Conservation (phyloP, 1,140 invertebrate genomes). For the Orchestia grillus region DNA sequence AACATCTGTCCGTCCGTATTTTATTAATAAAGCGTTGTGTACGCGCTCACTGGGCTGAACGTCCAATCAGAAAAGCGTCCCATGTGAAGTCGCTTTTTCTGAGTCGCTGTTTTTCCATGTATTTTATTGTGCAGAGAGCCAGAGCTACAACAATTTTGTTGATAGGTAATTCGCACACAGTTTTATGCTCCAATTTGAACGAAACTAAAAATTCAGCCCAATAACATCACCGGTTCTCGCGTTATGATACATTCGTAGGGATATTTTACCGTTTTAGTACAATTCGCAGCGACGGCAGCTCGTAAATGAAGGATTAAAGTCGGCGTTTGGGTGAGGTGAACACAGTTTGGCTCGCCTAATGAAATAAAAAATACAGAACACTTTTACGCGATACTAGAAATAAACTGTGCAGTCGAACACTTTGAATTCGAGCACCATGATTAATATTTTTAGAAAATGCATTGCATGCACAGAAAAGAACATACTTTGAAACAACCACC, state of each 20-base stretch:
- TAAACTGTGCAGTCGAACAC: too few relatives aligned
- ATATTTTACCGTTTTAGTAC: neutral
- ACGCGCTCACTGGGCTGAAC: neutral
- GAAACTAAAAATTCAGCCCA: neutral
- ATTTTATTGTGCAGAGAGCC: neutral
- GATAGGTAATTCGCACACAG: neutral
- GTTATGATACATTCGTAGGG: neutral
- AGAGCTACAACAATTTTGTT: neutral
- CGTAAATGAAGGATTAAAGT: neutral
- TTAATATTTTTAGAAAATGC: too few relatives aligned
- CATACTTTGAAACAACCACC: too few relatives aligned
- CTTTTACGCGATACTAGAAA: too few relatives aligned
- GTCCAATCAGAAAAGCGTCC: neutral
- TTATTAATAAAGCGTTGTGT: too few relatives aligned
- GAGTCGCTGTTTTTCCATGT: neutral
- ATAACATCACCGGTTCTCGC: neutral
- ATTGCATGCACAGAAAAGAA: too few relatives aligned
- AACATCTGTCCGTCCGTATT: neutral
- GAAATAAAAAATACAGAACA: too few relatives aligned
- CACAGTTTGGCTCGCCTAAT: too few relatives aligned
- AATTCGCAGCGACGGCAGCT: neutral
- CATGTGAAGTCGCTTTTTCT: neutral
- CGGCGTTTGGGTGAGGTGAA: too few relatives aligned
- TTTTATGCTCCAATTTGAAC: neutral
- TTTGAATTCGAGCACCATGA: too few relatives aligned